phyloP scores from a whole-genome alignment of 2,888 invertebrate species.

The Xanthia togata region DNA sequence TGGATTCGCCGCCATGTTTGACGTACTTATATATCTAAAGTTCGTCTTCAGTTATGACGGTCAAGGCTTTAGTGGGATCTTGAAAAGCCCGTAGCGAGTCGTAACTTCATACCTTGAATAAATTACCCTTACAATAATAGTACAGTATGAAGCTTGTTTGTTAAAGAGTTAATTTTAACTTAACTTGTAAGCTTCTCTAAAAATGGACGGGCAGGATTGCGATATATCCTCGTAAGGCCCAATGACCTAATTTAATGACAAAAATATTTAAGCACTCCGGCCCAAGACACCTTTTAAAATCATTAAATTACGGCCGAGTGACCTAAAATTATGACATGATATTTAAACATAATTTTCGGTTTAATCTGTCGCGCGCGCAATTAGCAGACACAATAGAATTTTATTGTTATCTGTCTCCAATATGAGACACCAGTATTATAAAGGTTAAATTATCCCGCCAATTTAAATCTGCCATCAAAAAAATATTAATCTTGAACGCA shows the following conservation, averaged over 20 bases:
- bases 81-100: conserved; percentile 48
- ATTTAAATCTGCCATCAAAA: background rate
- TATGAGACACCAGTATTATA: too few relatives aligned
- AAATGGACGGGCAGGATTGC: background rate
- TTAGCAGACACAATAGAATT: too few relatives aligned
- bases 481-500: too few relatives aligned
- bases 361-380: too few relatives aligned
- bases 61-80: conserved; percentile 45
- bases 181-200: background rate
- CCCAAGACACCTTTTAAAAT: background rate
- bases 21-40: conserved; percentile 45
- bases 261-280: background rate
- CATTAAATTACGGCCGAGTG: background rate
- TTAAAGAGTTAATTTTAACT: conserved; percentile 1
- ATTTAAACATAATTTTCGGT: background rate
- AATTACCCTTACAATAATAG: conserved; percentile 18
- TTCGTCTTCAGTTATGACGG: conserved; percentile 40
- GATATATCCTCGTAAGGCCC: too few relatives aligned
- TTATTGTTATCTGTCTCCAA: too few relatives aligned
- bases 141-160: conserved; percentile 9
- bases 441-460: conserved; percentile 1
- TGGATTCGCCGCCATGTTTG: conserved; percentile 38
- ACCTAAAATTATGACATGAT: background rate
- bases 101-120: conserved; percentile 23
- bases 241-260: conserved; percentile 2